Evolutionary conservation across 2,113 vertebrate species (phyloP).

Genomic region (Sorex araneus): DNA sequence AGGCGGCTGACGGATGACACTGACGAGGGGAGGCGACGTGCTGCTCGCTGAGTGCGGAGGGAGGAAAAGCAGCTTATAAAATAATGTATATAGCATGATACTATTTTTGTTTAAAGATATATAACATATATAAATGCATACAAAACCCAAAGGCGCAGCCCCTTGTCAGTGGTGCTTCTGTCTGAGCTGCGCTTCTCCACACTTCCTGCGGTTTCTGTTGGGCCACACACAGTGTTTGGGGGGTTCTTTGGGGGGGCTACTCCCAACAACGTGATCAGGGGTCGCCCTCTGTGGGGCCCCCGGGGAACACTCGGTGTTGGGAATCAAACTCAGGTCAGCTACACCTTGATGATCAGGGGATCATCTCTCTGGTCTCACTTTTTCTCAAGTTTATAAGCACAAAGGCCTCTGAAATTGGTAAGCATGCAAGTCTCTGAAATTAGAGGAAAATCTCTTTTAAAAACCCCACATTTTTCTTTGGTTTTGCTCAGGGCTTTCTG

Average conservation of each 20-base stretch:
- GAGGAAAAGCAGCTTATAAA: slow-evolving; percentile 82
- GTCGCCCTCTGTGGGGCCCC: no score
- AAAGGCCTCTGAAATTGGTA: slow-evolving; percentile 42
- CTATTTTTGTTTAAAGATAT: slow-evolving; percentile 86
- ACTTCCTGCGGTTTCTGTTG: background rate
- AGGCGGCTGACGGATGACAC: slow-evolving; percentile 58
- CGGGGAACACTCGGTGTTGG: no score
- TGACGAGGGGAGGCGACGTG: slow-evolving; percentile 39
- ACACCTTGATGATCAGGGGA: no score
- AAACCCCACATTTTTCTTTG: background rate
- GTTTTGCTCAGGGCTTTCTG: no score
- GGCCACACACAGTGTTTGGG: no score
- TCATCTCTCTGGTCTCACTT: slow-evolving; percentile 6
- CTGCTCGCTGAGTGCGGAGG: slow-evolving; percentile 40
- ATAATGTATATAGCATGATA: slow-evolving; percentile 86
- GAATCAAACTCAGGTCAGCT: no score
- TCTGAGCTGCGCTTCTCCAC: slow-evolving; percentile 43
- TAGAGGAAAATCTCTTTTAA: slow-evolving; percentile 54
- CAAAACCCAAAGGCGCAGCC: slow-evolving; percentile 73
- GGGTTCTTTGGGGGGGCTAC: no score
- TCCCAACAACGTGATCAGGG: no score
- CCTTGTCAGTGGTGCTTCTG: slow-evolving; percentile 70
- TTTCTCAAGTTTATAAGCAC: slow-evolving; percentile 72
- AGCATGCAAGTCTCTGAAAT: slow-evolving; percentile 44
- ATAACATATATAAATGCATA: slow-evolving; percentile 86